These are phyloP conservation scores for Anthrax anthrax DNA, from an alignment of 2,888 invertebrate genomes.

Conservation along the genomic window DNA sequence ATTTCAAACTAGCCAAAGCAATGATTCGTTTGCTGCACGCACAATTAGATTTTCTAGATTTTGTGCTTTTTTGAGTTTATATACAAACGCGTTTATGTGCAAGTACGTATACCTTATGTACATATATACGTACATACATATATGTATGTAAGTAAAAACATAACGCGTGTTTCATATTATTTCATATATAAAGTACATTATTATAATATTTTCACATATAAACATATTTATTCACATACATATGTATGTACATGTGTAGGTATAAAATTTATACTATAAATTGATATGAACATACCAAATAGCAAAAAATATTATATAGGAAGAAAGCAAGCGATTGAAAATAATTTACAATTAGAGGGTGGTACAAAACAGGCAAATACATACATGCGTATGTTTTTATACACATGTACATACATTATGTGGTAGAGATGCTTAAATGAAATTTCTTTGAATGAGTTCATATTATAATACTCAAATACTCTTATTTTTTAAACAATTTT, in stretches of 20 bases:
- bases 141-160: neutral
- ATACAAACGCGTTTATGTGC: no score
- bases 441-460: neutral
- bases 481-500: neutral
- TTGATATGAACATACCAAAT: no score
- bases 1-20: constrained; percentile 1
- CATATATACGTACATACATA: neutral
- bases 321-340: neutral
- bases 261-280: no score
- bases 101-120: neutral
- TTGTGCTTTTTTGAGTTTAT: neutral
- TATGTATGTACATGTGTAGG: no score
- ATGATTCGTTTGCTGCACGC: constrained; percentile 7
- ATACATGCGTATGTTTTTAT: no score
- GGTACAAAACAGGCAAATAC: neutral
- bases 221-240: no score
- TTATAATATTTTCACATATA: no score
- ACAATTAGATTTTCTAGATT: constrained; percentile 5
- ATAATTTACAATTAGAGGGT: neutral
- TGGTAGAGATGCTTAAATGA: neutral
- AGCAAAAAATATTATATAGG: no score
- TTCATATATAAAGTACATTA: no score
- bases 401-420: neutral
- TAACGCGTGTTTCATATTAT: no score
- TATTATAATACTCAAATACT: neutral